Base-by-base conservation (phyloP, 2,113 vertebrate species). In the Felis catus region DNA sequence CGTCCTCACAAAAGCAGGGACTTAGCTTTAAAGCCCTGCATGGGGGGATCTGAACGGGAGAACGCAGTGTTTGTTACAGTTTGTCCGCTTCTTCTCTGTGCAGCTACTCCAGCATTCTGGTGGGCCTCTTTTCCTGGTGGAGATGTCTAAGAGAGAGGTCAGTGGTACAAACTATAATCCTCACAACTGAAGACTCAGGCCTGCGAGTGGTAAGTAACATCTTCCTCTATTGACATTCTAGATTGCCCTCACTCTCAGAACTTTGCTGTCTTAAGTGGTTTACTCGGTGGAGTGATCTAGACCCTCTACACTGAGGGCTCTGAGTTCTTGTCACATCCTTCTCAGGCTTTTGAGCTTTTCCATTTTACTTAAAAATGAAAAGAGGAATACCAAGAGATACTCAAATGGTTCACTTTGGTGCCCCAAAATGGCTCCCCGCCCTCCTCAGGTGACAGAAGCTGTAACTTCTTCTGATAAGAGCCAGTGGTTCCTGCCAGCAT, bases 351-450 rank as follows among this genome's bases (percentile, higher is more conserved):
- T 89, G 53, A 85, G 76, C 16, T 79, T 80, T 68, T 39, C 66
- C 27, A 45, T 68, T 45, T 61, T 73, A 85, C 63, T 89, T 86
- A 4, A 94, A 81, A 68, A 19, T 76, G 31, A 84, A 23, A 55
- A 94, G 41, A 39, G 25, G 55, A 68, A 7, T 48, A 39, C 14
- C 31, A 89, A 58, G 58, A 79, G 11, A n/a, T 76, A 14, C 9
- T 74, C 5, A 31, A 33, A 66, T 55, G 21, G 15, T 76, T 94
- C 61, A 63, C 66, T 33, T 9, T 23, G 51, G 3, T 39, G 58
- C 36, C 51, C 45, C 61, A 86, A 55, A 89, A 4, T 48, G n/a
- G 45, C 15, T 91, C 18, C 21, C 73, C 55, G 1, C 11, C 68
- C 29, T 68, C 27, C 27, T 29, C 33, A 82, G 4, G 15, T 15